Base-by-base conservation (phyloP, 2,797 vertebrate genomes). In the Myripristis murdjan region DNA sequence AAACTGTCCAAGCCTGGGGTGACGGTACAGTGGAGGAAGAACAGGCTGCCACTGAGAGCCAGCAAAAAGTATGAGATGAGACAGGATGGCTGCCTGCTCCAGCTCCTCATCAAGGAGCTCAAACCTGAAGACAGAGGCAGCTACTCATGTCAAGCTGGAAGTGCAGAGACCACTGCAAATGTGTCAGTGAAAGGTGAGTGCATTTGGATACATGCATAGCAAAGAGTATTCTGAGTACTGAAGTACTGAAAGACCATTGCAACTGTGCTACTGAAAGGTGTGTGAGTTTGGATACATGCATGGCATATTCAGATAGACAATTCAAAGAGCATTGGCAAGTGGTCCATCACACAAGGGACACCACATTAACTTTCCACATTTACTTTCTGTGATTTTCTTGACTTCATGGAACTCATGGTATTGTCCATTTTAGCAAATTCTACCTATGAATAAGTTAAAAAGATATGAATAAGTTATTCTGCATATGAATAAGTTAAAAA, bases 21-120 rank as follows among this genome's bases (percentile, higher is more conserved):
- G 1, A 84, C 92, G 0, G 84, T 90, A 0, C 82, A 90, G 1
- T 99, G 97, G 97, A 92, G 94, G 81, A 98, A 95, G 84, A 95
- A 95, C 16, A 90, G 85, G 0, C 88, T 95, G 28, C 70, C 69
- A 4, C 86, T 99, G 18, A 92, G 88, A 74, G 85, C 93, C 0
- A 88, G 94, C 10, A 94, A 89, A 24, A 97, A 93, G 89, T 94
- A 95, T 0, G 93, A 97, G 64, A 92, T 97, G 20, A 77, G 90
- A 23, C 94, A 95, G 10, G 92, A 94, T 5, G 94, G 95, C 16
- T 93, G 81, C 37, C 92, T 89, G 28, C 91, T 96, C 14, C 91
- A 79, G n/a, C 95, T 99, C 4, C 68, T 95, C 54, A 96, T 99
- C 71, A 95, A 74, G 10, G 93, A 93, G 2, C 93, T 97, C 68